phyloP scores from a whole-genome alignment of 2,797 vertebrate genomes.

The Columba guinea region DNA sequence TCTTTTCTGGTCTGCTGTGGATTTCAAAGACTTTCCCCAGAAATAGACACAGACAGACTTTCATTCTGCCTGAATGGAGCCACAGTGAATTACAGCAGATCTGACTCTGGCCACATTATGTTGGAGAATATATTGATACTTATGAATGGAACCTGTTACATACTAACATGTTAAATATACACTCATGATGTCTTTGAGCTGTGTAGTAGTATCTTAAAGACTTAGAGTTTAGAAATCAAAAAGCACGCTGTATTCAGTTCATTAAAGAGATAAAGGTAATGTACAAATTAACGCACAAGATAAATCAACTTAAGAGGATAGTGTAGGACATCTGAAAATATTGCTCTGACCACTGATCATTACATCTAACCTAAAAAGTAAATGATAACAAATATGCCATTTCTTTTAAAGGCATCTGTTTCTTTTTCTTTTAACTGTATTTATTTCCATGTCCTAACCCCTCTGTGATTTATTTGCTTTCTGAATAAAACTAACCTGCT shows the following conservation, averaged over 20 bases:
- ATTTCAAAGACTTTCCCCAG: constrained; percentile 41
- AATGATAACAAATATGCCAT: background rate
- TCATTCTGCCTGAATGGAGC: background rate
- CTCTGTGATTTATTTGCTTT: background rate
- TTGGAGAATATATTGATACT: constrained; percentile 9
- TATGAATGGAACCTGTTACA: constrained; percentile 42
- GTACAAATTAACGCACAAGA: background rate
- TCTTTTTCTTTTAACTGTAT: background rate
- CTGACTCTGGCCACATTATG: background rate
- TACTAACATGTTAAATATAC: background rate
- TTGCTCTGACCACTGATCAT: background rate
- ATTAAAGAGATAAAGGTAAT: background rate
- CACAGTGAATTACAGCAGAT: background rate
- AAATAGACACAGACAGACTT: background rate
- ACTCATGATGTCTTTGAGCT: background rate
- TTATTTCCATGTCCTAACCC: background rate
- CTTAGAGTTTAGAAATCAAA: background rate
- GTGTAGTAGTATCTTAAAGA: background rate
- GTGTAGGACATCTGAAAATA: background rate
- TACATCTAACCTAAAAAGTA: background rate
- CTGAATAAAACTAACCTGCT: background rate
- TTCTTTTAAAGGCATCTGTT: background rate
- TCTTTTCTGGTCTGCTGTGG: background rate
- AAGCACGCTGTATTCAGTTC: background rate
- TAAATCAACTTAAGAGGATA: background rate